Base-by-base conservation (phyloP, 2,888 invertebrate species). In the Muschampia plurimacula region DNA sequence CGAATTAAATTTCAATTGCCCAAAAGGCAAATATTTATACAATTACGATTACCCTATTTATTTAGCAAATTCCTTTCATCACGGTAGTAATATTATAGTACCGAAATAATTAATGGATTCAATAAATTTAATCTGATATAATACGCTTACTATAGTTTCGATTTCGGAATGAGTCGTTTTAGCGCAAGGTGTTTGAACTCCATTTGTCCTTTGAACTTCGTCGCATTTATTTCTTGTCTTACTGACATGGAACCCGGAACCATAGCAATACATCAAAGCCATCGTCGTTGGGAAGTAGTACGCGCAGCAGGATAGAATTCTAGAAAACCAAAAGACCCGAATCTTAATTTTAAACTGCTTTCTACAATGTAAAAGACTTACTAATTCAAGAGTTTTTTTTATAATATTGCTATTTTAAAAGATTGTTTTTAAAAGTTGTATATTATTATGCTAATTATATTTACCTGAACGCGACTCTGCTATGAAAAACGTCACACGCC, bases 211-310 rank as follows among this genome's bases (percentile, higher is more conserved):
- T 0, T 88, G 85, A 66, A 91, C 93, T 22, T 84, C 83, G 10
- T 90, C 90, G 75, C 91, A 95, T 88, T 96, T 96, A 78, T 96
- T 95, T 76, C 97, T 95, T 77, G 96, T 96, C 89, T 97, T 97
- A 92, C 97, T 97, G 84, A 97, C 97, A 90, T 98, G 98, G 87
- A 98, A 98, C 66, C 98, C 98, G 32, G 97, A 97, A 46, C 98
- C 98, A 85, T 98, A 98, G 91, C 98, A 98, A 88, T 98, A 98
- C 97, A 98, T 98, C 82, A 98, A 95, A 75, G 97, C 97, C 98
- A 98, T 98, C 44, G 98, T 98, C 39, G 98, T 98, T 32, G 98
- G 98, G 83, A 98, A 98, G 89, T 98, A 98, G 91, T 98, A 97
- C 76, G 97, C 96, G 89, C 98, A 98, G 81, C 97, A 97, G 74